These are phyloP conservation scores for Oxyteleia sp. DNA, from an alignment of 2,888 invertebrate species.

Conservation along the genomic window DNA sequence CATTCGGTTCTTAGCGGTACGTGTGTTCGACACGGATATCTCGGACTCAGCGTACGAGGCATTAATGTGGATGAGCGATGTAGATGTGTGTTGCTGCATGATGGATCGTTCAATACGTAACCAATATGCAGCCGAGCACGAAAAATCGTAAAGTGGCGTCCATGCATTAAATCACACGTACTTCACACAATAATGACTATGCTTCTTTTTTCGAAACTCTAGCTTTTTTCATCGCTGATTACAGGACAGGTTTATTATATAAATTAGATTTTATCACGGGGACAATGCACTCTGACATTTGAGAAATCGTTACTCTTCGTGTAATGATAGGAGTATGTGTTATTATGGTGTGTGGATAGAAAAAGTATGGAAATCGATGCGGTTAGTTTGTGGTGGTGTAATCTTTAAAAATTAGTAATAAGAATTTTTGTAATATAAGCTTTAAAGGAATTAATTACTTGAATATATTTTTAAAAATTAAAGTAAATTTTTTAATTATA, in stretches of 20 bases:
- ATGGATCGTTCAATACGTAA: slow-evolving; percentile 84
- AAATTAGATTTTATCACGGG: not conserved
- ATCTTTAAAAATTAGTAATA: too few relatives aligned
- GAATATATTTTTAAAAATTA: too few relatives aligned
- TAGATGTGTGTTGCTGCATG: slow-evolving; percentile 81
- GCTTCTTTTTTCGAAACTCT: slow-evolving; percentile 4
- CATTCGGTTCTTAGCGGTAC: slow-evolving; percentile 41
- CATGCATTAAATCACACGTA: slow-evolving; percentile 81
- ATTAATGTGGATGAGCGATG: slow-evolving; percentile 84
- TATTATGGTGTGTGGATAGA: too few relatives aligned
- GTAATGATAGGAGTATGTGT: not conserved
- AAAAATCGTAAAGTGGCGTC: slow-evolving; percentile 82
- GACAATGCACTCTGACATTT: not conserved
- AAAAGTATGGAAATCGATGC: too few relatives aligned
- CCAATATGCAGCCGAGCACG: slow-evolving; percentile 83
- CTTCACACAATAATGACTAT: slow-evolving; percentile 28
- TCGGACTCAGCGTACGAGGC: slow-evolving; percentile 82
- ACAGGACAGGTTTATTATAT: not conserved
- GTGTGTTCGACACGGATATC: slow-evolving; percentile 68
- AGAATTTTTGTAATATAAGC: too few relatives aligned
- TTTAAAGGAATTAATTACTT: too few relatives aligned
- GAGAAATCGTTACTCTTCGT: not conserved
- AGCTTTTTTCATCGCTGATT: slow-evolving; percentile 4
- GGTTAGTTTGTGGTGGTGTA: too few relatives aligned
- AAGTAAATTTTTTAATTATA: too few relatives aligned